A percentile compares a stretch with the other conserved stretches of the same genome.
phyloP scores from a whole-genome alignment of 2,888 invertebrate species.

The Leuctra nigra region DNA sequence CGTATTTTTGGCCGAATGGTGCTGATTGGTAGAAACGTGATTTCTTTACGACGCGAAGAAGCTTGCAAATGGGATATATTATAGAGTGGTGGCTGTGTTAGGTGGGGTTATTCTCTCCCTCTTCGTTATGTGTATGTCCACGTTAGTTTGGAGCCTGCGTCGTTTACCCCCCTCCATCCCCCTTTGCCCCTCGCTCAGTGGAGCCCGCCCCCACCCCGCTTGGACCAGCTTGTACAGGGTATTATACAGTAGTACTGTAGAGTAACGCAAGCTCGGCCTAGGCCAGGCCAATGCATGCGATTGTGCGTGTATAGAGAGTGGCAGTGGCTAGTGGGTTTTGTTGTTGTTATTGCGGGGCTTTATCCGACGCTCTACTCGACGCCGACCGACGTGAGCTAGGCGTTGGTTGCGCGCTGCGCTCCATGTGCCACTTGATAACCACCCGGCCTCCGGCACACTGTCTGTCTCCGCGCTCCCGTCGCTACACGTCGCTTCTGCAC shows the following conservation, averaged over 20 bases:
- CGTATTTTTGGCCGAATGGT: no score
- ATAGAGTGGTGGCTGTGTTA: neutral
- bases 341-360: slow-evolving; percentile 19
- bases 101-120: slow-evolving; percentile 16
- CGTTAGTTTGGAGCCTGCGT: slow-evolving; percentile 28
- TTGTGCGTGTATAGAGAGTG: slow-evolving; percentile 24
- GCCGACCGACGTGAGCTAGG: slow-evolving; percentile 5
- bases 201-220: slow-evolving; percentile 26
- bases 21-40: neutral
- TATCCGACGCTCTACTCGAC: slow-evolving; percentile 13
- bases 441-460: slow-evolving; percentile 6
- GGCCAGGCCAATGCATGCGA: slow-evolving; percentile 21
- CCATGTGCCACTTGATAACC: slow-evolving; percentile 14
- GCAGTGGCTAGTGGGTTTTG: slow-evolving; percentile 20
- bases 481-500: no score
- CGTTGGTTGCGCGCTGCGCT: no score
- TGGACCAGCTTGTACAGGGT: slow-evolving; percentile 12
- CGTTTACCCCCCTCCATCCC: slow-evolving; percentile 26
- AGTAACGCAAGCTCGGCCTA: slow-evolving; percentile 24
- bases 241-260: slow-evolving; percentile 20
- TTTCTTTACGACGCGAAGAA: slow-evolving; percentile 1
- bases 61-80: slow-evolving; percentile 3
- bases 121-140: slow-evolving; percentile 24
- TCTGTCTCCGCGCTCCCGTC: no score
- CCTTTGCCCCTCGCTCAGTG: slow-evolving; percentile 29